phyloP scores from a whole-genome alignment of 2,113 vertebrate species.

The Aspidoscelis tigris region DNA sequence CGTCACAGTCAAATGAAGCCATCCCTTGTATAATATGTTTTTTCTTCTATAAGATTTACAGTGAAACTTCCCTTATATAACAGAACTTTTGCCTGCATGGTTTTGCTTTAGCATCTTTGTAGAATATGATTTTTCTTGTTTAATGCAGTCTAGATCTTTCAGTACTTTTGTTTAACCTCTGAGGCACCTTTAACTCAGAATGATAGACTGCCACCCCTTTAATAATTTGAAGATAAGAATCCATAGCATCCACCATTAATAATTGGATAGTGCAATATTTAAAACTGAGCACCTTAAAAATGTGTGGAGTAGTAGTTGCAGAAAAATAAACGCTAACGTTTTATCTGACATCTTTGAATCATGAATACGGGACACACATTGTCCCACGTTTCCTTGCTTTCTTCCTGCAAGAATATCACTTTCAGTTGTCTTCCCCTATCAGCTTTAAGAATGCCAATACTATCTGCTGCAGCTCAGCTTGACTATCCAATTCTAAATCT shows the following conservation, averaged over 20 bases:
- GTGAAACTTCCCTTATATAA: neutral
- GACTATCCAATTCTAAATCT: conserved; percentile 1
- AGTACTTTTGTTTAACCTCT: too few relatives aligned
- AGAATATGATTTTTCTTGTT: neutral
- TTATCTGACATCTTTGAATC: neutral
- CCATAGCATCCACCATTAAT: neutral
- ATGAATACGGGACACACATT: neutral
- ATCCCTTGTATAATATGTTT: neutral
- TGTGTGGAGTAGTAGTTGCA: neutral
- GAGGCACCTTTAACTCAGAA: too few relatives aligned
- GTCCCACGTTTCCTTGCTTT: neutral
- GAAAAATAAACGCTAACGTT: neutral
- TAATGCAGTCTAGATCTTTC: too few relatives aligned
- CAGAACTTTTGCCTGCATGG: too few relatives aligned
- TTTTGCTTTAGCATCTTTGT: neutral
- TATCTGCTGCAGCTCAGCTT: neutral
- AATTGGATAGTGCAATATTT: neutral
- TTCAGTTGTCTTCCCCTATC: accelerated
- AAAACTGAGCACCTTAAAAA: neutral
- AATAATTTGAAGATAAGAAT: too few relatives aligned
- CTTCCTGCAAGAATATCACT: neutral
- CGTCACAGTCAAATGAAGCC: too few relatives aligned
- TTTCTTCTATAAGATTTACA: neutral
- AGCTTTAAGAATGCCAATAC: neutral
- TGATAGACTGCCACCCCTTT: too few relatives aligned